phyloP scores from a whole-genome alignment of 2,888 invertebrate species.

The Oscheius sp. region DNA sequence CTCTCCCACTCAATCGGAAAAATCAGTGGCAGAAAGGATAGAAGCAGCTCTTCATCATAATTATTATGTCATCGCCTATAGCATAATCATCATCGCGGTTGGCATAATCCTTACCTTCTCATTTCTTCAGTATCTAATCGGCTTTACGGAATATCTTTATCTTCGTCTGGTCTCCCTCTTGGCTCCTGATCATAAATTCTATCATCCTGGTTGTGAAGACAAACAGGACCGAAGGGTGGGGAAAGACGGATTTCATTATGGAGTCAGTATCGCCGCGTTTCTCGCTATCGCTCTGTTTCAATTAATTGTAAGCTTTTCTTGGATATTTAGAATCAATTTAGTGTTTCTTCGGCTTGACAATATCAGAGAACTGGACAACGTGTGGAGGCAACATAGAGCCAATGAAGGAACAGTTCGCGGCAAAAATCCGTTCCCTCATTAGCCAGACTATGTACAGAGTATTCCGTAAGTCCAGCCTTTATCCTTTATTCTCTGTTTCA shows the following conservation, averaged over 20 bases:
- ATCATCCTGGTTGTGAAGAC: constrained; percentile 54
- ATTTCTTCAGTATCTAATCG: constrained; percentile 60
- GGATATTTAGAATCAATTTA: constrained; percentile 35
- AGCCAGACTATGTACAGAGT: constrained; percentile 47
- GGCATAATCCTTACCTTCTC: constrained; percentile 1
- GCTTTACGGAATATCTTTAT: constrained; percentile 64
- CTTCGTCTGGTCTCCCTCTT: constrained; percentile 58
- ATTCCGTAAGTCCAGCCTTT: constrained; percentile 43
- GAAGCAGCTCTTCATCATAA: constrained; percentile 46
- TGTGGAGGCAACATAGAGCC: constrained; percentile 1
- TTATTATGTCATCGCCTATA: constrained; percentile 62
- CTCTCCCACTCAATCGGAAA: constrained; percentile 3
- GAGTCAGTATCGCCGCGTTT: constrained; percentile 58
- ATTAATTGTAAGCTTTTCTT: constrained; percentile 42
- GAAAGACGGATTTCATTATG: constrained; percentile 64
- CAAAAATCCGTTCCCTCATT: constrained; percentile 41
- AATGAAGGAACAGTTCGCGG: constrained; percentile 34
- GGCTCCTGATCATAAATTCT: constrained; percentile 54
- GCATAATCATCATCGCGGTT: constrained; percentile 58
- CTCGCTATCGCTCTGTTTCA: constrained; percentile 59
- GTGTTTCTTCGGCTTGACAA: constrained; percentile 66
- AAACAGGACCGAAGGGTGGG: constrained; percentile 52
- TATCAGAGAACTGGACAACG: constrained; percentile 57
- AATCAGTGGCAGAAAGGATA: constrained; percentile 35
- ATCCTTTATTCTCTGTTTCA: no score